Conservation (phyloP, 2,113 vertebrate species). For the Stercorarius parasiticus region DNA sequence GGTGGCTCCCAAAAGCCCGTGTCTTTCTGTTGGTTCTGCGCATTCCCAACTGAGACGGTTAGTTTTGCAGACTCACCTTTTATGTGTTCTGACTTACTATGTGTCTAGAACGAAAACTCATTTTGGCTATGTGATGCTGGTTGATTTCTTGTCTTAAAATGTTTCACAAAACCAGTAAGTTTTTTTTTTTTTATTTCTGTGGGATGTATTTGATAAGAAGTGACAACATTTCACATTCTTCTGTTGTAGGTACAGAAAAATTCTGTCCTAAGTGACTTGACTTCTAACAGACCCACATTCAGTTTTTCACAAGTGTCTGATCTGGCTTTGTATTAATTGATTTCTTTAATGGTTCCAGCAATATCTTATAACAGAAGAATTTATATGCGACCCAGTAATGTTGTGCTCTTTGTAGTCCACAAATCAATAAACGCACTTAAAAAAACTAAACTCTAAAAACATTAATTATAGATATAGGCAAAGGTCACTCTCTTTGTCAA, state of each 20-base stretch:
- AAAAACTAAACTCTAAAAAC: not conserved
- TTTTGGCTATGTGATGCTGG: not conserved
- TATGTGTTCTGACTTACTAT: not conserved
- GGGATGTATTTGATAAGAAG: not conserved
- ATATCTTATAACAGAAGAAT: not conserved
- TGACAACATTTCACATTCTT: not conserved
- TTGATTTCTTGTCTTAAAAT: not conserved
- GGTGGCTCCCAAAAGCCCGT: not conserved
- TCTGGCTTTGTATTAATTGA: not conserved
- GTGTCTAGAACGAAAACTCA: not conserved
- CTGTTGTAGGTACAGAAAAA: not conserved
- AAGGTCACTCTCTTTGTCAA: not conserved
- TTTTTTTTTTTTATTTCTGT: not conserved
- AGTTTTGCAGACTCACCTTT: not conserved
- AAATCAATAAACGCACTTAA: not conserved
- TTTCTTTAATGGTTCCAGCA: not conserved
- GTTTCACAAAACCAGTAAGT: not conserved
- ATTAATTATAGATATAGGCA: not conserved
- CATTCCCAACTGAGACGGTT: not conserved
- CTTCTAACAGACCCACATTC: not conserved
- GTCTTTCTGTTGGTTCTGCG: not conserved
- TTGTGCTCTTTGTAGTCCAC: not conserved
- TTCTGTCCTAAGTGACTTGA: not conserved
- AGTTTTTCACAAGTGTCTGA: not conserved
- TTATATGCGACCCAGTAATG: not conserved